Evolutionary conservation across 2,888 invertebrate genomes (phyloP), one percentile per base, ranked within the genome.

Genomic region (Nephrotoma guestfalica): DNA sequence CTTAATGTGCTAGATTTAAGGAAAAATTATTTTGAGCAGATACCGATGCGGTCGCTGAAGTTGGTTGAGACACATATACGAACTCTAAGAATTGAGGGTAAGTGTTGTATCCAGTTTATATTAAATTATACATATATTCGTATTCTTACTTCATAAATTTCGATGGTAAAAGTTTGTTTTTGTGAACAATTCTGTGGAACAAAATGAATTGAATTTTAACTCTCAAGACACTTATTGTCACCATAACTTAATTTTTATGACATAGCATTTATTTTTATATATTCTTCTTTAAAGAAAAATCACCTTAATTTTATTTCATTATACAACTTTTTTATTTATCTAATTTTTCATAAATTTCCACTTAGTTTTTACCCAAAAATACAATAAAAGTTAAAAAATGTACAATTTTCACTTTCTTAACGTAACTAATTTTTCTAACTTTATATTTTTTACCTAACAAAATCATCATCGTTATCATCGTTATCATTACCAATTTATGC

Each of bases 61-160:
- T 94, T 96, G 11, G 92, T 97, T 87, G 97, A 97, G 91, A 96
- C 96, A 0, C 96, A 97, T 91, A 94, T 97, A 87, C 93, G 95
- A 88, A 95, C 94, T 87, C 92, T 97, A 45, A 93, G 94, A 88
- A 94, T 96, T 86, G 96, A 97, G 93, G 97, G 97, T 97, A 92
- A 93, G 93, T 85, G 5, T 42, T 40, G 40, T 84, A 9, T 84
- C n/a, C n/a, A 4, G 3, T 43, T 40, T 45, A 6, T 18, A 15
- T 18, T 18, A 45, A 3, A 18, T 43, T 57, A 57, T 15, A 57
- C 13, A n/a, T 13, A 57, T 15, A 51, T 51, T 15, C 15, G 15
- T 51, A 51, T 51, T 51, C 51, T 51, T 15, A 6, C 5, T 5
- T 51, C 51, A 0, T 51, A 51, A 0, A 47, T 11, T 9, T 47